These are phyloP conservation scores for Pangasianodon gigas DNA, from an alignment of 2,113 vertebrate genomes.

Conservation along the genomic window DNA sequence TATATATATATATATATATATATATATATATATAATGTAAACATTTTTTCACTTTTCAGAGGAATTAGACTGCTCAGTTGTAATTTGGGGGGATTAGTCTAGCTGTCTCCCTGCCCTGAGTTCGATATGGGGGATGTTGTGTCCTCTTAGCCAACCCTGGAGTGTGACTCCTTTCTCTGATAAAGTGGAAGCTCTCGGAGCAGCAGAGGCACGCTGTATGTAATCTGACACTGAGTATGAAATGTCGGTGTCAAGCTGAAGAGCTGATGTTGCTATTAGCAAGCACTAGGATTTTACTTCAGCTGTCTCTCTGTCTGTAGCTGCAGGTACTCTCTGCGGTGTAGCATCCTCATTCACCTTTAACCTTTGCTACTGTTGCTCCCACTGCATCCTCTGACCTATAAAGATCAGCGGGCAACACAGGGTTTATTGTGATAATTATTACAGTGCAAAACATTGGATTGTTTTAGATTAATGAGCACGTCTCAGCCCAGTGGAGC, in stretches of 20 bases:
- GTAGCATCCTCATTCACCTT: constrained; percentile 1
- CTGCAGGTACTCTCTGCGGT: neutral
- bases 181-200: constrained; percentile 13
- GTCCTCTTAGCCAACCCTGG: neutral
- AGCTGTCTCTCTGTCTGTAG: neutral
- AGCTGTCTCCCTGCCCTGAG: neutral
- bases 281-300: neutral
- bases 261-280: neutral
- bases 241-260: neutral
- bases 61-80: neutral
- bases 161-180: neutral
- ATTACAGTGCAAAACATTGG: constrained; percentile 5
- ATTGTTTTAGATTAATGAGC: constrained; percentile 32
- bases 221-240: constrained; percentile 12
- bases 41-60: neutral
- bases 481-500: neutral
- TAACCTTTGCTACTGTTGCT: neutral
- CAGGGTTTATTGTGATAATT: constrained; percentile 26
- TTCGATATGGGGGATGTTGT: constrained; percentile 5
- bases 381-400: neutral
- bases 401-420: constrained; percentile 9
- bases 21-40: neutral
- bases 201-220: neutral
- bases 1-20: too few species aligned
- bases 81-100: neutral